Evolutionary conservation across 2,113 vertebrate genomes (phyloP), one percentile per base, ranked within the genome.

Genomic region (Carollia perspicillata): DNA sequence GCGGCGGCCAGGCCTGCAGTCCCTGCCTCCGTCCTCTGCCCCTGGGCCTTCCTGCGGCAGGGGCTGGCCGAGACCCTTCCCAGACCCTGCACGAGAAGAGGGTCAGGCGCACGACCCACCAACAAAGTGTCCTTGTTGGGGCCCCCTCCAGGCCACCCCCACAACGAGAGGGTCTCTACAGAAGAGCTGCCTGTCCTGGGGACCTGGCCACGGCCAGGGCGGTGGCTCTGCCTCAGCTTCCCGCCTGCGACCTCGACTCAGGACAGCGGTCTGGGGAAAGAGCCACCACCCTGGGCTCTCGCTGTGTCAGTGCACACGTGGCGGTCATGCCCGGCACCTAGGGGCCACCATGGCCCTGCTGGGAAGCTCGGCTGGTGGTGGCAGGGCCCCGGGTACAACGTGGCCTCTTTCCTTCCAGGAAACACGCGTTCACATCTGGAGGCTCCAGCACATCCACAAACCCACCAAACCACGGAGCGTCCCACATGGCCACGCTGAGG

Each of bases 401-500:
- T 0, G 1, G 55, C 9, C 33, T 23, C 23, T 12, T 30, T 14
- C 7, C 18, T 13, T 47, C 1, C 23, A 37, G 42, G 35, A 18
- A 17, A 28, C 17, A 6, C 30, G 18, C 26, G 10, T 5, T 71
- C 49, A 8, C 33, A 9, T 13, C 22, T 11, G 47, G 8, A 42
- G 28, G 8, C 42, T 22, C 16, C 0, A 33, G 71, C 28, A 35
- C 6, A 4, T 26, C 13, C 1, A 1, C 5, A 47, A 28, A n/a
- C 53, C 18, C 11, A n/a, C 55, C 35, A 35, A 37, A 53, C 47
- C 72, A 9, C 7, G 9, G 2, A 16, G 30, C 49, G 60, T 4
- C n/a, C 60, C 71, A 47, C 23, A 1, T 3, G 1, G 28, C 17
- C 0, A 6, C 0, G 23, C 55, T 0, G 3, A 22, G 17, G 30